Evolutionary conservation across 2,888 invertebrate species (phyloP), one percentile per base, ranked within the genome.

Genomic region (Ethmia dodecea): DNA sequence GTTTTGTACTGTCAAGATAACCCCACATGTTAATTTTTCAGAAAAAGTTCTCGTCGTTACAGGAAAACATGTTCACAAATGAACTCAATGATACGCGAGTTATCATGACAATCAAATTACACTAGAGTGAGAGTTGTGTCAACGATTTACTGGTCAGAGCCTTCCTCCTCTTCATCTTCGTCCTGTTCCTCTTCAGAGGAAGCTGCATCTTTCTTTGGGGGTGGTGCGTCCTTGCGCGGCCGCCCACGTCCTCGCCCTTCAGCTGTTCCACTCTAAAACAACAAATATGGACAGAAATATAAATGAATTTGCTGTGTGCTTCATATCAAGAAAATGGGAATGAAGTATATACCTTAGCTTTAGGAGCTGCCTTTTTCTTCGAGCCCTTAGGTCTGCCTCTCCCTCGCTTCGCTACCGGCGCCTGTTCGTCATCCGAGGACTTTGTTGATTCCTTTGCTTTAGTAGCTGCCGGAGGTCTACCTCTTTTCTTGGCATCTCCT

Each of bases 341-440:
- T 22, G 18, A 8, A 22, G 8, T 22, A 22, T 22, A 34, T 35
- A 86, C 86, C 77, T 87, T 87, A 47, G 70, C 71, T 51, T 83
- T 86, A 29, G 60, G 60, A 45, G 73, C 71, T 37, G 70, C 68
- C 66, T 83, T 88, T 65, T 88, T 88, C 66, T 88, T 87, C 13
- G 88, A 75, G 22, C 88, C 88, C 52, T 88, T 88, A 13, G 88
- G 88, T 47, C 88, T 75, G 47, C 88, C 88, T 57, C 88, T 67
- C 13, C 88, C 88, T 60, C 88, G 68, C 71, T 88, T 88, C 30
- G 78, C 86, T 59, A 77, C 77, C 35, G 88, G 86, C 42, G 86
- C 84, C 51, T 88, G 88, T 60, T 86, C 86, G 58, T 86, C 86
- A 8, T 86, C 86, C 6, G 87, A 86, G 9, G 86, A 83, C 50